Evolutionary conservation across 2,888 invertebrate species (phyloP), one percentile per base, ranked within the genome.

Genomic region (Tetranychus piercei): DNA sequence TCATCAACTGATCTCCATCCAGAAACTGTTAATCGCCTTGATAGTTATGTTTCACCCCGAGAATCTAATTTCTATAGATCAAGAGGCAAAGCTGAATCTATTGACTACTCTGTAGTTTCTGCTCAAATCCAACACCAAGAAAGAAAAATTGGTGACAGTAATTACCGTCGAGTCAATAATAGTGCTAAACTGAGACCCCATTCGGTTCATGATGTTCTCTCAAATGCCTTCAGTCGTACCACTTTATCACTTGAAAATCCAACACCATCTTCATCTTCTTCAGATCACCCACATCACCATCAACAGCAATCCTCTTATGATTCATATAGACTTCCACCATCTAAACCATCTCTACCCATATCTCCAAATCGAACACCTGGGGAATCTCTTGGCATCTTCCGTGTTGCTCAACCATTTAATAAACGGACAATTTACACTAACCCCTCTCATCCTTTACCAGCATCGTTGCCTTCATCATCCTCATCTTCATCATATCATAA

Each of bases 61-160:
- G 34, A 69, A 23, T 20, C 20, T 11, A 23, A 11, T 23, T 20
- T 11, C 22, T 23, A 69, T 22, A 18, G 69, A 11, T 23, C 20
- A 22, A 18, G 69, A 69, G 34, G 11, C 23, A 69, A 69, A 20
- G 71, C 43, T 15, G 71, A 71, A 4, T 84, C 84, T 75, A 83
- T 86, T 73, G 86, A 86, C 78, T 85, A 85, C 78, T 84, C 85
- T 1, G 83, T 86, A 18, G 85, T 85, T 78, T 85, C 86, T 5
- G 83, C 82, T 15, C 83, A 83, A 73, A 34, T 55, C 15, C 80
- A 9, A 9, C 15, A 55, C 2, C 55, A 81, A 74, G 79, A 79
- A 71, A 83, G 83, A 79, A 87, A 87, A 77, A 84, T 87, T 72
- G 23, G n/a, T 18, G 88, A 87, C 78, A 88, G 85, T 79, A 85